These are phyloP conservation scores for Dinomys branickii DNA, from an alignment of 2,113 vertebrate species.

Conservation along the genomic window DNA sequence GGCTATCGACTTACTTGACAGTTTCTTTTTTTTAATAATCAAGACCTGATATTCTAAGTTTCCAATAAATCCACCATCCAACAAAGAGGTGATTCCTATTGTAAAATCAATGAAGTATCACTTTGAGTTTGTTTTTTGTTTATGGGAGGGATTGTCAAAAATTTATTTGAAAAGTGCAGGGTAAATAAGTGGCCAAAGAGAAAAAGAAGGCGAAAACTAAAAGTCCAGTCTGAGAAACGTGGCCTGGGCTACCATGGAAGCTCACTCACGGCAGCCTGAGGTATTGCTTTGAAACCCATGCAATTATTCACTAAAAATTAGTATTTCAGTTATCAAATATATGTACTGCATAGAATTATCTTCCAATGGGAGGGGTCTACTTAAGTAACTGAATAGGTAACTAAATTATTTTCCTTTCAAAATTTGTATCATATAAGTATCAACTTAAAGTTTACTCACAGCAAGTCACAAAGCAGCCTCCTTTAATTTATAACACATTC, in stretches of 20 bases:
- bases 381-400: constrained; percentile 12
- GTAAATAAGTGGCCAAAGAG: background rate
- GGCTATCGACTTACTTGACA: background rate
- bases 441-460: background rate
- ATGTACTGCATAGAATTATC: background rate
- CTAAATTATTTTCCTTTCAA: constrained; percentile 35
- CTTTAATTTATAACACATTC: constrained; percentile 9
- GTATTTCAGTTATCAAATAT: constrained; percentile 42
- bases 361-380: background rate
- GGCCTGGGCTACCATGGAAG: background rate
- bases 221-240: background rate
- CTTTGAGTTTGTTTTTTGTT: background rate
- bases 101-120: constrained; percentile 13
- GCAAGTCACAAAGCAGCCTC: constrained; percentile 17
- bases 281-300: constrained; percentile 35
- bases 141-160: background rate
- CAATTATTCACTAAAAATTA: constrained; percentile 14
- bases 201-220: background rate
- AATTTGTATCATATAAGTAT: background rate
- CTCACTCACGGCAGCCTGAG: background rate
- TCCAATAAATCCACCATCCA: background rate
- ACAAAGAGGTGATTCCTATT: background rate
- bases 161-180: background rate
- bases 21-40: constrained; percentile 41
- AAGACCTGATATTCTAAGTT: background rate